These are phyloP conservation scores for Lerema accius DNA, from an alignment of 1,140 invertebrate genomes.

Conservation along the genomic window DNA sequence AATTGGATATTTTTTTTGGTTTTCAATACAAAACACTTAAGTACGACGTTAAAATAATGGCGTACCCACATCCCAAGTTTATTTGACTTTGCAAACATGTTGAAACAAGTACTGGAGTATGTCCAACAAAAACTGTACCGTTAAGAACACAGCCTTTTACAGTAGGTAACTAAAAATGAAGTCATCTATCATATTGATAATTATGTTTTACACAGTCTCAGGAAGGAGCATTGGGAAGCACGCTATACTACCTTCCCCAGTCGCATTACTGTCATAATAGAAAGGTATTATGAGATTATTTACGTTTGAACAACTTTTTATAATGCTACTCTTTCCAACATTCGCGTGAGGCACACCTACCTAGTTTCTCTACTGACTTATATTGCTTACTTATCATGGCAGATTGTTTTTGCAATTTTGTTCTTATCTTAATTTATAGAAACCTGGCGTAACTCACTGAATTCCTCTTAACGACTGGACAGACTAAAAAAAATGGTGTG, in stretches of 20 bases:
- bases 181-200: too few species aligned
- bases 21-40: too few species aligned
- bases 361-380: constrained; percentile 20
- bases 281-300: constrained; percentile 26
- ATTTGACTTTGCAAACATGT: neutral
- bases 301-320: constrained; percentile 26
- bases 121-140: constrained; percentile 6
- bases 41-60: neutral
- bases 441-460: too few species aligned
- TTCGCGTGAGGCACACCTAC: constrained; percentile 27
- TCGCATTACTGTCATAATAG: constrained; percentile 23
- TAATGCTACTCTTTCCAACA: constrained; percentile 19
- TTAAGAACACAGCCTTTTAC: constrained; percentile 2
- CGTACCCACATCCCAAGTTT: neutral
- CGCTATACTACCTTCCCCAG: neutral
- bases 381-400: constrained; percentile 4
- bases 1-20: neutral
- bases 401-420: constrained; percentile 1
- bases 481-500: too few species aligned
- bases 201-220: too few species aligned
- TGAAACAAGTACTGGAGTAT: neutral
- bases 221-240: constrained; percentile 6
- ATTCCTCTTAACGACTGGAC: too few species aligned
- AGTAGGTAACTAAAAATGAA: constrained; percentile 2
- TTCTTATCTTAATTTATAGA: neutral